Base-by-base conservation (phyloP, 2,797 vertebrate species). In the Lepidocolaptes lacrymiger region DNA sequence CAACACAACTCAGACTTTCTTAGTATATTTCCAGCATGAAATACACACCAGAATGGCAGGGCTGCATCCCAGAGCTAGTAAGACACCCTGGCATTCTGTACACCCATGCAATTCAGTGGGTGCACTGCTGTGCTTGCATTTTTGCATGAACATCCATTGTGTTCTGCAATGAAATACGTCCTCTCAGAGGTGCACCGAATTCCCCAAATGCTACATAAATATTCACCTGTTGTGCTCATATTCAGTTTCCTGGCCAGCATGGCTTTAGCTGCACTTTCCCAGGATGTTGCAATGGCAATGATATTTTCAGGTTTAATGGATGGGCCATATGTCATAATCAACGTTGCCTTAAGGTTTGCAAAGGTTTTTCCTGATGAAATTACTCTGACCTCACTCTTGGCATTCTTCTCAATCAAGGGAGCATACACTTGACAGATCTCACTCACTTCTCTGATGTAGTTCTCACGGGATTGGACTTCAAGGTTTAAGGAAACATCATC, bases 201-300 rank as follows among this genome's bases (percentile, higher is more conserved):
- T 69, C 58, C 69, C 48, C 56, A 92, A 61, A 52, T 10, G 21
- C 48, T 56, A 26, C 10, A 39, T 12, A 73, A 67, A 90, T 36
- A 68, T 43, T 96, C 94, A 99, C 99, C 98, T 95, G 98, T 67
- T 9, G 97, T 15, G 3, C 85, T 97, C 9, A 98, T 98, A 12
- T 89, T 94, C 85, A 99, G 67, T 96, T 99, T 98, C 78, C 97
- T 97, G 20, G 98, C 99, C 24, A 99, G 63, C 15, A 79, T 46
- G 9, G 98, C 98, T 95, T 97, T 98, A 12, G 98, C 98, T 94
- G 98, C 92, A 10, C 97, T 98, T 97, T 99, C 99, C 92, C 99
- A 95, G 16, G 98, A 98, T 12, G 98, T 98, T 0, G 98, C 97
- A 71, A 98, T 30, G 0, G 98, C 98, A 23, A 99, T 93, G 59